Conservation (phyloP, 2,888 invertebrate species). For the Asteroscopus sphinx region DNA sequence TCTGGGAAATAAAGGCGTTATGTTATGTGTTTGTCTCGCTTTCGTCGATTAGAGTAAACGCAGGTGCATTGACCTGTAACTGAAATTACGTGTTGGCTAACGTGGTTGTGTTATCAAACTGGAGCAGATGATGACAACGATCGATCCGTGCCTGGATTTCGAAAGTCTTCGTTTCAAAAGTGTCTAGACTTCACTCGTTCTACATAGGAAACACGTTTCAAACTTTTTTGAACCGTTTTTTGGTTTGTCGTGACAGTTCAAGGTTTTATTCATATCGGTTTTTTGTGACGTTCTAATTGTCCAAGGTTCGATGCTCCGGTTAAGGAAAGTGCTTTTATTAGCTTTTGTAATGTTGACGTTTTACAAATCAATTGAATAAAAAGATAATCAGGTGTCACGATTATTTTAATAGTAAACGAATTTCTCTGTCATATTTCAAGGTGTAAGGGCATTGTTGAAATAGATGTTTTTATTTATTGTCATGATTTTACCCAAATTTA, state of each 20-base stretch:
- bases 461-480: too few relatives aligned
- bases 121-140: background rate
- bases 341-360: conserved; percentile 38
- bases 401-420: conserved; percentile 7
- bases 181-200: conserved; percentile 13
- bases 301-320: conserved; percentile 36
- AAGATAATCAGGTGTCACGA: conserved; percentile 33
- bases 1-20: too few relatives aligned
- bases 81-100: conserved; percentile 24
- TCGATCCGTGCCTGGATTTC: conserved; percentile 36
- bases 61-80: conserved; percentile 13
- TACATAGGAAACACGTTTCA: conserved; percentile 1
- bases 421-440: background rate
- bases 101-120: too few relatives aligned
- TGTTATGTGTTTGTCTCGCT: background rate
- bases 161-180: conserved; percentile 25
- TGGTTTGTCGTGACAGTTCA: conserved; percentile 25
- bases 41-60: conserved; percentile 3
- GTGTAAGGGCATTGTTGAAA: background rate
- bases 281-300: conserved; percentile 17
- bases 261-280: conserved; percentile 22
- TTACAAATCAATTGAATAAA: conserved; percentile 33
- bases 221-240: conserved; percentile 6
- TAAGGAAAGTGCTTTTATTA: conserved; percentile 35
- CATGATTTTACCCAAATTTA: too few relatives aligned